Conservation (phyloP, 2,888 invertebrate species). For the Flabesymbios commensalis region DNA sequence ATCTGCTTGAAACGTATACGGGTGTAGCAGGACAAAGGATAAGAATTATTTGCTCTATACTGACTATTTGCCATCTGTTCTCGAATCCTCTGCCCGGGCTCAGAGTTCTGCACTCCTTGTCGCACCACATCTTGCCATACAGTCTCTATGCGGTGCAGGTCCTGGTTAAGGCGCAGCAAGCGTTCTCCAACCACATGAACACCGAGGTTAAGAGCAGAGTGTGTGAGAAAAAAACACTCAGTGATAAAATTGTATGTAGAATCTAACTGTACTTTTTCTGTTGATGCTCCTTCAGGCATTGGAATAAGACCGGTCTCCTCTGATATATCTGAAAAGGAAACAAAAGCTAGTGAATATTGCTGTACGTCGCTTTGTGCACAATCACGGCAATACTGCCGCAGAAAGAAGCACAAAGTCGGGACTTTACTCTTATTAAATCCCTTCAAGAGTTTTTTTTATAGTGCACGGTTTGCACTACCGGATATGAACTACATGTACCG, state of each 20-base stretch:
- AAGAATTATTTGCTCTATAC: no score
- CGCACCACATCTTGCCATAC: slow-evolving; percentile 72
- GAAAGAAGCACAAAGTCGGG: not conserved
- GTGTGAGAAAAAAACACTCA: slow-evolving; percentile 89
- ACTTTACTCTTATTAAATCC: no score
- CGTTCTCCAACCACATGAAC: slow-evolving; percentile 64
- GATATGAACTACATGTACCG: no score
- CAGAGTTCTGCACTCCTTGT: slow-evolving; percentile 65
- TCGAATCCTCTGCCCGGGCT: slow-evolving; percentile 61
- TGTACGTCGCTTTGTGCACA: no score
- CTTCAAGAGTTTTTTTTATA: no score
- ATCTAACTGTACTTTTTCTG: slow-evolving; percentile 6
- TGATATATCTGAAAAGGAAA: slow-evolving; percentile 6
- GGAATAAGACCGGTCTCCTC: slow-evolving; percentile 82
- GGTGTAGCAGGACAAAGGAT: no score
- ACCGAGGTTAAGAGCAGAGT: slow-evolving; percentile 81
- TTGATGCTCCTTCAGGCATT: slow-evolving; percentile 56
- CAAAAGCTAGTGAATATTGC: not conserved
- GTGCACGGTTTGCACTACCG: no score
- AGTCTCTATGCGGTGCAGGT: slow-evolving; percentile 75
- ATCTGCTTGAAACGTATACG: no score
- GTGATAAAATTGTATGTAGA: slow-evolving; percentile 72
- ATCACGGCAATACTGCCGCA: not conserved
- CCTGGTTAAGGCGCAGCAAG: slow-evolving; percentile 41
- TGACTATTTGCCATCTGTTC: slow-evolving; percentile 55